Base-by-base conservation (phyloP, 2,797 vertebrate species). In the Synaphobranchus kaupii region DNA sequence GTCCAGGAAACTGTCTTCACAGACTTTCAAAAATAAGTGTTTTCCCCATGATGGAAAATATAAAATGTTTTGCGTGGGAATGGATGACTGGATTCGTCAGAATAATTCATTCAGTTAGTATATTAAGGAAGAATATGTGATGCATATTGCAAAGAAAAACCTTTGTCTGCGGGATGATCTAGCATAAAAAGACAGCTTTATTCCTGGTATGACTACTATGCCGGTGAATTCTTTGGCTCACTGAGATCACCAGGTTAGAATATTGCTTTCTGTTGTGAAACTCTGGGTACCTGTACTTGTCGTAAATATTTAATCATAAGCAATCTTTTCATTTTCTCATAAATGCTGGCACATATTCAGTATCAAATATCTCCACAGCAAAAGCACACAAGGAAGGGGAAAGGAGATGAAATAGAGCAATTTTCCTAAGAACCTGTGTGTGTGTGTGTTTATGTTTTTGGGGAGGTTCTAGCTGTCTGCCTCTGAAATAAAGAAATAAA, bases 51-150 rank as follows among this genome's bases (percentile, higher is more conserved):
- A 17, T 20, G 39, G 3, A 31, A 81, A 48, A 81, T 22, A 25
- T 39, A 50, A 22, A 47, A 25, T 44, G 78, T 15, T 60, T 60
- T 22, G 20, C 13, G 58, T 15, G 58, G 20, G 58, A 15, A 20
- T 20, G 58, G 58, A 60, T 68, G 39, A 20, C 34, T 20, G 20
- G 58, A 71, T 48, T 71, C 31, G 68, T 85, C 66, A 20, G 63
- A 28, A 73, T 52, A 85, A 85, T 58, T 58, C 20, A 58, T 84
- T 84, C n/a, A 84, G 28, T 5, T 54, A 60, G n/a, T 84, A 60
- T 60, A 60, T 60, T 60, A 66, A 87, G 68, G 22, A 9, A 47
- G 50, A 80, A 22, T 71, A 88, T 44, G 20, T 60, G 20, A 15
- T 60, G 0, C 13, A 17, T 17, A 60, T 17, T 17, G 3, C 13